Conservation (phyloP, 2,888 invertebrate genomes). For the Hydrotaea cyrtoneurina region DNA sequence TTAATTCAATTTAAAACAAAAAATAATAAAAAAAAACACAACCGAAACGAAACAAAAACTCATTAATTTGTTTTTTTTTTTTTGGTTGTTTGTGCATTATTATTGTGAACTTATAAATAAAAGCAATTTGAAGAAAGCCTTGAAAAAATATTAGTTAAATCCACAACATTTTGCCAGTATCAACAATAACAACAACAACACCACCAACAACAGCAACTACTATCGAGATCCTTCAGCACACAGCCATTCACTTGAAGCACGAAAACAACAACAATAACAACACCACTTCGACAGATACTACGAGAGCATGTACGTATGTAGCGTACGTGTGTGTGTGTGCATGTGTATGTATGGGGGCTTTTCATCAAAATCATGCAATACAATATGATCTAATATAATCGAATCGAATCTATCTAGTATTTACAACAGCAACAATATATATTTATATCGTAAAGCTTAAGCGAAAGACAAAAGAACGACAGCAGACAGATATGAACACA, state of each 20-base stretch:
- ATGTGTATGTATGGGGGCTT: too few species aligned
- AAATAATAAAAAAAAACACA: background rate
- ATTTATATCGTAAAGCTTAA: background rate
- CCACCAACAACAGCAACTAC: background rate
- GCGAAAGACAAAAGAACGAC: background rate
- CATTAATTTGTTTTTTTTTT: too few species aligned
- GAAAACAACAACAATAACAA: background rate
- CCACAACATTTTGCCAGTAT: constrained; percentile 40
- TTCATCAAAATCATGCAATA: too few species aligned
- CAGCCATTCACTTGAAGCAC: too few species aligned
- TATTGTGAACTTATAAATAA: constrained; percentile 7
- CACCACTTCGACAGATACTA: too few species aligned
- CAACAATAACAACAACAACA: constrained; percentile 15
- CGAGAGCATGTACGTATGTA: too few species aligned
- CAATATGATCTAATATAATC: background rate
- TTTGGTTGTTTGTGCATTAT: background rate
- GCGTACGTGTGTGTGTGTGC: too few species aligned
- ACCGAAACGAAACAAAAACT: constrained; percentile 26
- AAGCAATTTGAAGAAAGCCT: constrained; percentile 62
- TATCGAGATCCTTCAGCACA: too few species aligned
- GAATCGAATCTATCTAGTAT: background rate
- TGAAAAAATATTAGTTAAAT: constrained; percentile 43
- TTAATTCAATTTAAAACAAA: too few species aligned
- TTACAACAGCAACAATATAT: background rate
- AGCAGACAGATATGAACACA: background rate